phyloP scores from a whole-genome alignment of 2,797 vertebrate genomes.

The Macropus fuliginosus region DNA sequence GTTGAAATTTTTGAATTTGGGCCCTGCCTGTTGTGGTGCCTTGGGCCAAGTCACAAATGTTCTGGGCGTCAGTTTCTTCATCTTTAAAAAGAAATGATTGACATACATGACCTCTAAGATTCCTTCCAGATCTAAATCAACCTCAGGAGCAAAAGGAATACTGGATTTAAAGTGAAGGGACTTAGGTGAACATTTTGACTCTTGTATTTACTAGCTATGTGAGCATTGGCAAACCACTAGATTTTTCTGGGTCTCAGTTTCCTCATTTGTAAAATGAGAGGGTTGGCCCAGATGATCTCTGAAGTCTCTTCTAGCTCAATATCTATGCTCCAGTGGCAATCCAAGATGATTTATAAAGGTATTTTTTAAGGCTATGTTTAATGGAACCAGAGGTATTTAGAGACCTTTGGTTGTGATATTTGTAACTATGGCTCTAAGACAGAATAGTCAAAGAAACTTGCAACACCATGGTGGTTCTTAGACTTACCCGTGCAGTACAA shows the following conservation, averaged over 20 bases:
- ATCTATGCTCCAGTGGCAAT: background rate
- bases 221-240: background rate
- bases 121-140: background rate
- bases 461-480: constrained; percentile 1
- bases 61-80: background rate
- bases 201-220: background rate
- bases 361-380: background rate
- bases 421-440: constrained; percentile 8
- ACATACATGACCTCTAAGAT: background rate
- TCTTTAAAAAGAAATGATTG: background rate
- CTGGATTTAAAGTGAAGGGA: background rate
- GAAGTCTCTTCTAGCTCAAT: background rate
- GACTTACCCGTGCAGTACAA: constrained; percentile 7
- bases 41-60: background rate
- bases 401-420: constrained; percentile 6
- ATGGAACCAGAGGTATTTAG: constrained; percentile 21
- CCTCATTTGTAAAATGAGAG: background rate
- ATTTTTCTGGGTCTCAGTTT: background rate
- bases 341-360: background rate
- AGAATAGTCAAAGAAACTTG: background rate
- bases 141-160: background rate
- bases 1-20: background rate
- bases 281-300: background rate
- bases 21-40: background rate
- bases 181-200: background rate